These are phyloP conservation scores for Taurulus bubalis DNA, from an alignment of 2,113 vertebrate species.

Conservation along the genomic window DNA sequence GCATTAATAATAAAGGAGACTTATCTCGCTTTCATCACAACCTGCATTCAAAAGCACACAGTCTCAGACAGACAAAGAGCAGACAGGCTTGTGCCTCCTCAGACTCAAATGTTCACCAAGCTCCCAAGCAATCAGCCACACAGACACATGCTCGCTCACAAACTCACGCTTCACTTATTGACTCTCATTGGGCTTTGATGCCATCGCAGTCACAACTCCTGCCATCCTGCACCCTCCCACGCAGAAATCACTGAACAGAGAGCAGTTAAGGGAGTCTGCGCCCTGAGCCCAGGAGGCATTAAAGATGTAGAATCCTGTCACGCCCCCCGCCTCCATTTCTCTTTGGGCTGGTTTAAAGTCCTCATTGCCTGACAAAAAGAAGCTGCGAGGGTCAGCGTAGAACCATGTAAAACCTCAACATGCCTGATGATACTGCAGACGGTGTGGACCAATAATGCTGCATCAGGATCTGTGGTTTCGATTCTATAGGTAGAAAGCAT, in stretches of 20 bases:
- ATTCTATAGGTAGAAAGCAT: neutral
- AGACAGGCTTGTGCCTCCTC: conserved; percentile 14
- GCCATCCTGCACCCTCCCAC: conserved; percentile 43
- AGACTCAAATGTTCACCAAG: conserved; percentile 38
- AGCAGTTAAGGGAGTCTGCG: conserved; percentile 33
- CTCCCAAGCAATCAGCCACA: conserved; percentile 38
- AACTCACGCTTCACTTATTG: conserved; percentile 49
- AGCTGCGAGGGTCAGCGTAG: conserved; percentile 6
- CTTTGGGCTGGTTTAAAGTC: conserved; percentile 30
- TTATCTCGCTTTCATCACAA: conserved; percentile 32
- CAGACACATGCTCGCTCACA: conserved; percentile 30
- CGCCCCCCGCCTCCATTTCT: conserved; percentile 9
- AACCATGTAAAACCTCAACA: conserved; percentile 8
- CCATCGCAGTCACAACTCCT: conserved; percentile 39
- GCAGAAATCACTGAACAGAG: conserved; percentile 40
- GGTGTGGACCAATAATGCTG: neutral
- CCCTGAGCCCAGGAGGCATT: conserved; percentile 52
- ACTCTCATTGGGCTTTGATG: conserved; percentile 59
- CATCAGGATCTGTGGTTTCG: neutral
- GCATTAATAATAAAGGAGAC: conserved; percentile 75
- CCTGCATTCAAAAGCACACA: conserved; percentile 49
- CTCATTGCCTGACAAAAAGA: conserved; percentile 28
- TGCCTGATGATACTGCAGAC: conserved; percentile 2
- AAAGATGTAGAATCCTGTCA: conserved; percentile 61
- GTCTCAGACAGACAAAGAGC: conserved; percentile 20